Evolutionary conservation across 1,140 invertebrate species (phyloP).

Genomic region (Cataglyphis hispanica): DNA sequence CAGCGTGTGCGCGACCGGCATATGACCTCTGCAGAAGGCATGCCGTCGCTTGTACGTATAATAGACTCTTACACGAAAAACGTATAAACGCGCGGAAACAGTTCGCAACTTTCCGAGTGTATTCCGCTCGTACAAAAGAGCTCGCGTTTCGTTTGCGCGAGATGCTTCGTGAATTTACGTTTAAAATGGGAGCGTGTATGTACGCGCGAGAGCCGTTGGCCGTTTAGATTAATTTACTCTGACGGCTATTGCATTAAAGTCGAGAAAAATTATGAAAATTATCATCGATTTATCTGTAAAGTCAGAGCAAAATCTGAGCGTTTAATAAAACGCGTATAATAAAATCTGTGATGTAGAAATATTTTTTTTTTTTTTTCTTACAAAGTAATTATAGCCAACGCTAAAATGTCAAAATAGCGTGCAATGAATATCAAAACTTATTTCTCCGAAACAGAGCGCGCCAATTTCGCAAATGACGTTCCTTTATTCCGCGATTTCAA

Average conservation of each 20-base stretch:
- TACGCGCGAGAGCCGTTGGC: not conserved
- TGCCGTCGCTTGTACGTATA: slow-evolving; percentile 9
- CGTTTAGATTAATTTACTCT: slow-evolving; percentile 33
- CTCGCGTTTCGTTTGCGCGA: slow-evolving; percentile 33
- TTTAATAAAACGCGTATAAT: not conserved
- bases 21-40: not conserved
- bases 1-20: not conserved
- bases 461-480: not conserved
- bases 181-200: slow-evolving; percentile 20
- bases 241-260: not conserved
- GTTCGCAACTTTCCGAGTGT: not conserved
- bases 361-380: not conserved
- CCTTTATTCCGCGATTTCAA: not conserved
- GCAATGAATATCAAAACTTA: slow-evolving; percentile 10
- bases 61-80: slow-evolving; percentile 21
- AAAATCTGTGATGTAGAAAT: not conserved
- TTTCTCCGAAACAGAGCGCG: not conserved
- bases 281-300: slow-evolving; percentile 15
- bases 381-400: not conserved
- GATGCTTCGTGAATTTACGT: slow-evolving; percentile 44
- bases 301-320: not conserved
- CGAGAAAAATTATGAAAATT: not conserved
- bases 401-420: not conserved
- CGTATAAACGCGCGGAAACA: slow-evolving; percentile 17
- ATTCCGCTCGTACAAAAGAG: not conserved